Conservation (phyloP, 2,888 invertebrate genomes). For the Andrena chrysosceles region DNA sequence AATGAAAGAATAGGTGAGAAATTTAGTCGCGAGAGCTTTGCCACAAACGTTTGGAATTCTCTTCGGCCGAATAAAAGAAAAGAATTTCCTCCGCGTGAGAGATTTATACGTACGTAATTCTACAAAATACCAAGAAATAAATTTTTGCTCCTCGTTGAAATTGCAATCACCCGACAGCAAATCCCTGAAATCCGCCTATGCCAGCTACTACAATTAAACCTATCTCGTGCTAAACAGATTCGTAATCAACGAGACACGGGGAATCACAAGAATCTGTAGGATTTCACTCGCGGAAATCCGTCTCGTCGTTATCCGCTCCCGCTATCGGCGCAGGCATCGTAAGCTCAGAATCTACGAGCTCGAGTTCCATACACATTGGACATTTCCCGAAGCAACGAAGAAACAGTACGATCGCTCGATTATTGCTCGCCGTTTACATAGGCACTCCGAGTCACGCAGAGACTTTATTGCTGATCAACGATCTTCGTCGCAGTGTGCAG, state of each 20-base stretch:
- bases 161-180: conserved; percentile 52
- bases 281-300: neutral
- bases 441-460: neutral
- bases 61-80: too few species aligned
- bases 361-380: conserved; percentile 15
- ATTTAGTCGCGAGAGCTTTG: neutral
- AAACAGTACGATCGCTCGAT: conserved; percentile 22
- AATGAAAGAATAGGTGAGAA: conserved; percentile 19
- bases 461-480: neutral
- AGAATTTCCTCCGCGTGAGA: too few species aligned
- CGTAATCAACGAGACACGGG: conserved; percentile 4
- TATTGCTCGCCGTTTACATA: conserved; percentile 9
- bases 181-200: conserved; percentile 21
- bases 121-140: conserved; percentile 39
- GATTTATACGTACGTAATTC: conserved; percentile 13
- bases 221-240: conserved; percentile 5
- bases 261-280: neutral
- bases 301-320: neutral
- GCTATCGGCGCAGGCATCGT: conserved; percentile 35
- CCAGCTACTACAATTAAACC: conserved; percentile 32
- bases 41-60: too few species aligned
- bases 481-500: conserved; percentile 5
- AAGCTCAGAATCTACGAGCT: conserved; percentile 21
- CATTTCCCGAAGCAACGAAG: neutral
- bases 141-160: conserved; percentile 36